Base-by-base conservation (phyloP, 2,888 invertebrate species). In the Habrosyne pyritoides region DNA sequence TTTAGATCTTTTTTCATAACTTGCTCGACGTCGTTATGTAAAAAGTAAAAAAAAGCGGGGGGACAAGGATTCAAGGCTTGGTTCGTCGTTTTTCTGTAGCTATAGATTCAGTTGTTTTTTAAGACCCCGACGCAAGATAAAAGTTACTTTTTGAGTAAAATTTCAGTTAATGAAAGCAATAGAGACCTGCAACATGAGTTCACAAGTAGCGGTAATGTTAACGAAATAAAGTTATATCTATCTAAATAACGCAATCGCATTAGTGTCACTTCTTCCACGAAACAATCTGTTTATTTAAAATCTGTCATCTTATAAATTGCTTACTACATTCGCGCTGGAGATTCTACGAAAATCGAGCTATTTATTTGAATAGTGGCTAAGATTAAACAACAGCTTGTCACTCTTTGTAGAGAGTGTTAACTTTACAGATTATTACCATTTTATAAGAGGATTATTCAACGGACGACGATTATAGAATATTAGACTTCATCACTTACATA, bases 1-100 rank as follows among this genome's bases (percentile, higher is more conserved):
- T 67, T 68, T 57, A 63, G 55, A 52, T 63, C 60, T 63, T 66
- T 62, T 71, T 50, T 30, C 28, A 21, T 28, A 18, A 21, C 26
- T 42, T 42, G 42, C 42, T 18, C 18, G 7, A 18, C 42, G 42
- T 42, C 42, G 8, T 12, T 18, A 18, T 12, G 18, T 8, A 24
- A 7, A 24, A 24, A 7, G 24, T n/a, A n/a, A 42, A 42, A 42
- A 42, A 42, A 42, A 18, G 0, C 42, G 14, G 8, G 14, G 8
- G 7, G 14, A 8, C 18, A 42, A 18, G 42, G 18, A 42, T 18
- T 42, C 18, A 0, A 42, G 18, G 18, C 14, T 42, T 18, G n/a
- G 36, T 36, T 6, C n/a, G 36, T n/a, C 36, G 14, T 36, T 36
- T 14, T 14, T 6, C 12, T 14, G 1, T 14, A 14, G 14, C 0